Evolutionary conservation across 92 coral and sea anemone genomes (phyloP).

Genomic region (Hydrozoanthus gracilis): DNA sequence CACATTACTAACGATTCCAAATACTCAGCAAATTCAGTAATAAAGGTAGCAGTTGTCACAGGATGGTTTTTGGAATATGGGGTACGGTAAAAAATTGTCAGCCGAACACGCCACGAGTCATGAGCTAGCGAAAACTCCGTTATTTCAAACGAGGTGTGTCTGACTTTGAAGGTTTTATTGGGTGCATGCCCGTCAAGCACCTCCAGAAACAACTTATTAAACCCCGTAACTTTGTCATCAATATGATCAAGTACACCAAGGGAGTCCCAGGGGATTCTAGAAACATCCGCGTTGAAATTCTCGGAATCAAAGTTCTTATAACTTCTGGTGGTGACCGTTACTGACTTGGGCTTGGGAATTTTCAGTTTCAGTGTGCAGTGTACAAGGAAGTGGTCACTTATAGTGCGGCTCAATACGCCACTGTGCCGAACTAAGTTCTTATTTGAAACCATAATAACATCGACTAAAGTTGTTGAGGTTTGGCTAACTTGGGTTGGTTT

Average conservation of each 20-base stretch:
- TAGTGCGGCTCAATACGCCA: constrained; percentile 46
- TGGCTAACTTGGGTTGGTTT: constrained; percentile 54
- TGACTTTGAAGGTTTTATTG: not conserved
- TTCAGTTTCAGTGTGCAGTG: not conserved
- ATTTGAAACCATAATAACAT: constrained; percentile 50
- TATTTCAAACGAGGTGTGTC: too few relatives aligned
- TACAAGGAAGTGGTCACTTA: not conserved
- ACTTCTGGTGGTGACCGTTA: not conserved
- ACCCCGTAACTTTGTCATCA: not conserved
- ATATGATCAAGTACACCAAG: not conserved
- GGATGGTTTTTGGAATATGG: too few relatives aligned
- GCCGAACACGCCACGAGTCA: too few relatives aligned
- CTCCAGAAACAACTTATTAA: not conserved
- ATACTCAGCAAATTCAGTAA: too few relatives aligned
- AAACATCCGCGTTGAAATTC: not conserved
- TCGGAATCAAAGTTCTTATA: not conserved
- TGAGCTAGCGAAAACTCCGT: too few relatives aligned
- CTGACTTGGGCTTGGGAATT: not conserved
- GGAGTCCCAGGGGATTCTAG: not conserved
- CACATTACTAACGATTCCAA: too few relatives aligned
- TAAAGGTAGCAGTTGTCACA: too few relatives aligned
- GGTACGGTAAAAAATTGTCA: too few relatives aligned
- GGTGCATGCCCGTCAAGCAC: not conserved
- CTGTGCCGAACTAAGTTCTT: constrained; percentile 38
- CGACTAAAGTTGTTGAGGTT: constrained; percentile 52